phyloP scores from a whole-genome alignment of 2,888 invertebrate species.

The Lymantria monacha region DNA sequence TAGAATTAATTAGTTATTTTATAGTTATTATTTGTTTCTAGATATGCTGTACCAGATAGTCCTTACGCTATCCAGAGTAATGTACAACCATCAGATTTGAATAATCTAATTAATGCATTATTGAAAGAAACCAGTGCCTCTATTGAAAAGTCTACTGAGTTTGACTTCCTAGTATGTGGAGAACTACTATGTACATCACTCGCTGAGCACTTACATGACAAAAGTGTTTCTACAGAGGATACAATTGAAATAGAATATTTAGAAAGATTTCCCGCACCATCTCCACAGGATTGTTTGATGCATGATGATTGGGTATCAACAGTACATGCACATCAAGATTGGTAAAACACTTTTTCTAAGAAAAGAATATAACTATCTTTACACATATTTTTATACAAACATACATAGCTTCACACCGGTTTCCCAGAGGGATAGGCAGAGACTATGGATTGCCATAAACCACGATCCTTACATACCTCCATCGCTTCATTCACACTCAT shows the following conservation, averaged over 20 bases:
- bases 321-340: conserved; percentile 86
- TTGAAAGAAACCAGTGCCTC: conserved; percentile 81
- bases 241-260: conserved; percentile 96
- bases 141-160: conserved; percentile 81
- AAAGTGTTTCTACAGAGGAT: conserved; percentile 90
- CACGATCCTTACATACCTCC: too few species aligned
- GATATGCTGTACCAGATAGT: conserved; percentile 93
- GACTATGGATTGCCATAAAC: too few species aligned
- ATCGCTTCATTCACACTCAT: too few species aligned
- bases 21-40: conserved; percentile 49
- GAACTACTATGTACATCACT: conserved; percentile 89
- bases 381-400: too few species aligned
- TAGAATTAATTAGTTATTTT: neutral
- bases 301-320: conserved; percentile 99
- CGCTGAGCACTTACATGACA: conserved; percentile 88
- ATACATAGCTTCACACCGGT: too few species aligned
- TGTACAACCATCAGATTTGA: conserved; percentile 86
- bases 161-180: conserved; percentile 94
- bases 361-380: neutral
- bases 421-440: too few species aligned
- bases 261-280: conserved; percentile 94
- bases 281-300: conserved; percentile 94
- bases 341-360: conserved; percentile 64
- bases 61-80: conserved; percentile 91
- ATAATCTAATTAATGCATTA: conserved; percentile 90